Percentiles rank a stretch among this genome's conserved stretches.
These are phyloP conservation scores for Lysandra coridon DNA, from an alignment of 2,888 invertebrate species.

Conservation along the genomic window DNA sequence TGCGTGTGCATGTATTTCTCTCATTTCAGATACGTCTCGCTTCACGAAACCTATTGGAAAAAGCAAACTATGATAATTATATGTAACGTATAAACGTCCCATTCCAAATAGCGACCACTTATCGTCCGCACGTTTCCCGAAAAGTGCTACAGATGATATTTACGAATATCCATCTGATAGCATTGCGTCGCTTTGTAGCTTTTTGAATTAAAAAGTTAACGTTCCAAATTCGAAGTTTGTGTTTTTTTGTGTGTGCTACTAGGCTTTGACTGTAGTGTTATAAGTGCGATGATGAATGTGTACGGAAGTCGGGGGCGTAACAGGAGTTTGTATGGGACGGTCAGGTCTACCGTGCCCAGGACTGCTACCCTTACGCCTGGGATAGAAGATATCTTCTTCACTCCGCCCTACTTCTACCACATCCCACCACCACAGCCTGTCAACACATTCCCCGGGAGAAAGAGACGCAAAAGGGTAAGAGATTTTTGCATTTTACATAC, in stretches of 20 bases:
- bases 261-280: constrained; percentile 39
- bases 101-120: constrained; percentile 56
- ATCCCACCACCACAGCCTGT: constrained; percentile 67
- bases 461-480: constrained; percentile 69
- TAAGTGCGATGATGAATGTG: constrained; percentile 61
- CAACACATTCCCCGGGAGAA: constrained; percentile 74
- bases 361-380: constrained; percentile 57
- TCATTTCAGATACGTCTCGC: constrained; percentile 67
- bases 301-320: constrained; percentile 62
- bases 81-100: constrained; percentile 63
- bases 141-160: constrained; percentile 65
- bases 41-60: constrained; percentile 74
- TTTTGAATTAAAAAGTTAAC: constrained; percentile 70
- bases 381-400: constrained; percentile 61
- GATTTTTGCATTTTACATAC: background rate
- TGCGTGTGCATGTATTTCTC: constrained; percentile 66
- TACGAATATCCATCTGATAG: constrained; percentile 67
- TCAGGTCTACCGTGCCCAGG: constrained; percentile 64
- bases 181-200: constrained; percentile 57
- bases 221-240: constrained; percentile 51
- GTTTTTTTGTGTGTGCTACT: constrained; percentile 45
- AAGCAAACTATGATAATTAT: constrained; percentile 76
- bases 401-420: constrained; percentile 72
- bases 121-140: constrained; percentile 51
- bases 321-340: constrained; percentile 69